These are phyloP conservation scores for Drosophila anomalipes DNA, from an alignment of 2,888 invertebrate species.

Conservation along the genomic window DNA sequence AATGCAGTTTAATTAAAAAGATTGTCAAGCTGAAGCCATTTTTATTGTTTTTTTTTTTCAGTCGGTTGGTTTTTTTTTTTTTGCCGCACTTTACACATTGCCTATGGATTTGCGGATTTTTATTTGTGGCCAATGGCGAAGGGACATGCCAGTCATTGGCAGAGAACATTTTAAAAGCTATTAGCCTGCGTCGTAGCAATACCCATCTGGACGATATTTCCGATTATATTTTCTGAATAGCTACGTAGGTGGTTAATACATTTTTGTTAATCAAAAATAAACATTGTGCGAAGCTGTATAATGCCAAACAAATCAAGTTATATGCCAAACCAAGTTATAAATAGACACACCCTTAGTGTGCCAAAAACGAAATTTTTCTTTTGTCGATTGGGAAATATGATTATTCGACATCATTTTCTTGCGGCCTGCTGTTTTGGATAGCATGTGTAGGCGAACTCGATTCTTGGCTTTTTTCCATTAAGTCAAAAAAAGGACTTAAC, in stretches of 20 bases:
- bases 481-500: not conserved
- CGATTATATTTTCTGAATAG: not conserved
- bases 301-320: not conserved
- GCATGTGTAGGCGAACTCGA: not conserved
- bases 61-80: slow-evolving; percentile 5
- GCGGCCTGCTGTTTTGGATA: not conserved
- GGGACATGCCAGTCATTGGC: slow-evolving; percentile 10
- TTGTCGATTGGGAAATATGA: not conserved
- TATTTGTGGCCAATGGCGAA: slow-evolving; percentile 47
- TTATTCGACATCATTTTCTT: not conserved
- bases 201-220: not conserved
- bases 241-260: not conserved
- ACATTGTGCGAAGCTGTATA: not conserved
- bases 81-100: slow-evolving; percentile 50
- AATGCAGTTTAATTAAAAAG: slow-evolving; percentile 69
- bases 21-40: slow-evolving; percentile 45
- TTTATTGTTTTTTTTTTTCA: slow-evolving; percentile 22
- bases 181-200: not conserved
- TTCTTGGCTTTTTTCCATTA: not conserved
- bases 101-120: slow-evolving; percentile 65
- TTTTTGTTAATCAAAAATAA: not conserved
- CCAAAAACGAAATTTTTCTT: not conserved
- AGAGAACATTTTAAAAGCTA: slow-evolving; percentile 4
- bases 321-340: not conserved
- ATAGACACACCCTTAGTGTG: not conserved